phyloP scores from a whole-genome alignment of 2,888 invertebrate species.

The Lochmaea crataegi region DNA sequence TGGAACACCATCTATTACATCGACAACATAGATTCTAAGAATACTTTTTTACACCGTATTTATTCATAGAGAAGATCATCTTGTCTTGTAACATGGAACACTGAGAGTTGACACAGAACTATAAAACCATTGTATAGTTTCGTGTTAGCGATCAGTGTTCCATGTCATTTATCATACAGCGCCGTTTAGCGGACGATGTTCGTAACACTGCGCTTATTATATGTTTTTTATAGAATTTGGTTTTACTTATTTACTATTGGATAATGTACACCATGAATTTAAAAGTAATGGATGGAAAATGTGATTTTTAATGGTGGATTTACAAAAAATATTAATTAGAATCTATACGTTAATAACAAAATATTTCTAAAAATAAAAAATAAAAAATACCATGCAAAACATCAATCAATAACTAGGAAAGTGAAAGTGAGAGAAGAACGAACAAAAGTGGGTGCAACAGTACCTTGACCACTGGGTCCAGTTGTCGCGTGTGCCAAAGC shows the following conservation, averaged over 20 bases:
- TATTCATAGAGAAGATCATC: neutral
- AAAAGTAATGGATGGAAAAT: neutral
- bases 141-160: too few relatives aligned
- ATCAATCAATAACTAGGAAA: constrained; percentile 45
- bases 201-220: too few relatives aligned
- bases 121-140: too few relatives aligned
- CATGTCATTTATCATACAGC: too few relatives aligned
- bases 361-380: constrained; percentile 39
- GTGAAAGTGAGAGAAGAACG: constrained; percentile 46
- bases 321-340: constrained; percentile 1
- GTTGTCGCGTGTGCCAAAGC: constrained; percentile 74
- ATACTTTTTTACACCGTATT: neutral
- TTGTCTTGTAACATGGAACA: neutral
- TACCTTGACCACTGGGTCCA: constrained; percentile 70
- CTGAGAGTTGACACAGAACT: too few relatives aligned
- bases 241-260: too few relatives aligned
- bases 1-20: constrained; percentile 43
- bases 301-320: neutral
- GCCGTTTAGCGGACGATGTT: too few relatives aligned
- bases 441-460: constrained; percentile 74
- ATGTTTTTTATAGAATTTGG: too few relatives aligned
- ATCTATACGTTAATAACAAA: constrained; percentile 15
- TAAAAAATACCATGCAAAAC: constrained; percentile 44
- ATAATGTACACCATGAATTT: too few relatives aligned
- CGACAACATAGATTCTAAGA: constrained; percentile 27